phyloP scores from a whole-genome alignment of 2,888 invertebrate genomes.

The Drosophila antonietae region DNA sequence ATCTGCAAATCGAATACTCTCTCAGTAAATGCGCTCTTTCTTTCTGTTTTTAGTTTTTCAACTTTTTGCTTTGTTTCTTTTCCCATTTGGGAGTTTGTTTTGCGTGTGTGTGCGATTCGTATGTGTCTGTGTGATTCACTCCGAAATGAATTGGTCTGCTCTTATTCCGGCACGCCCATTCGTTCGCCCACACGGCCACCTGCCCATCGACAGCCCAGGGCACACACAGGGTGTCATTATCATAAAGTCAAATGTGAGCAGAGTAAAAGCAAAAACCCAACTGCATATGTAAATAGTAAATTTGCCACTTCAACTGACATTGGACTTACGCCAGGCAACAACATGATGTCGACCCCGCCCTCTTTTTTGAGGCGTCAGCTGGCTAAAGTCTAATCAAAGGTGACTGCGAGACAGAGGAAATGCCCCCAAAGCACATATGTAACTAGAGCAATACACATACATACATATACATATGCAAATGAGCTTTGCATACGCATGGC shows the following conservation, averaged over 20 bases:
- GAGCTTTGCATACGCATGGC: background rate
- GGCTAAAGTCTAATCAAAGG: slow-evolving; percentile 49
- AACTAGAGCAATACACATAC: background rate
- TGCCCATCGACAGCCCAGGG: background rate
- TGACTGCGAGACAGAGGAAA: background rate
- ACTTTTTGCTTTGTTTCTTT: slow-evolving; percentile 23
- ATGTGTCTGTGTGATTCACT: slow-evolving; percentile 45
- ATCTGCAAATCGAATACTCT: background rate
- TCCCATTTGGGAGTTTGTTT: slow-evolving; percentile 54
- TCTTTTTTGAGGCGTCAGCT: slow-evolving; percentile 23
- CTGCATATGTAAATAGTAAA: slow-evolving; percentile 52
- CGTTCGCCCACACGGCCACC: background rate
- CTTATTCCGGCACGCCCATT: slow-evolving; percentile 38
- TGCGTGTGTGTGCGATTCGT: slow-evolving; percentile 6
- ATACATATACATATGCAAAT: slow-evolving; percentile 42
- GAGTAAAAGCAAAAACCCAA: slow-evolving; percentile 19
- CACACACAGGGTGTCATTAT: slow-evolving; percentile 50
- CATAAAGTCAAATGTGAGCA: slow-evolving; percentile 55
- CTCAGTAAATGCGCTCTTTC: background rate
- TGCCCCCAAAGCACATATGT: background rate
- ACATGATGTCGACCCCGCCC: slow-evolving; percentile 8
- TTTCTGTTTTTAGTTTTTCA: slow-evolving; percentile 36
- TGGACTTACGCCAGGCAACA: slow-evolving; percentile 11
- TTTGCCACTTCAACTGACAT: slow-evolving; percentile 41
- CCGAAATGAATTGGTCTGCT: slow-evolving; percentile 65